Evolutionary conservation across 2,797 vertebrate species (phyloP), one percentile per base, ranked within the genome.

Genomic region (Ctenochaetus hawaiiensis): DNA sequence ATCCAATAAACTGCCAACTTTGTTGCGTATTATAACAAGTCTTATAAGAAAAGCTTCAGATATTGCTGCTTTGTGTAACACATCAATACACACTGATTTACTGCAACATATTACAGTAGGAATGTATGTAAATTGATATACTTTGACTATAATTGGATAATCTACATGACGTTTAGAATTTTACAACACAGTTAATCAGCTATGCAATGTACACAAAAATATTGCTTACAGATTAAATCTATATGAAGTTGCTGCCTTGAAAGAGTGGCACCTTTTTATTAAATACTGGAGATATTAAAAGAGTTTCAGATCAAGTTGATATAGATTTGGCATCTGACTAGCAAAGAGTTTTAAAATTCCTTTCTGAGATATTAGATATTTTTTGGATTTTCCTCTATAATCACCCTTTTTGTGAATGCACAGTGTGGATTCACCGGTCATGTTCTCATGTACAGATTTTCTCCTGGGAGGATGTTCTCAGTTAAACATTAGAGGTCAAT

Each of bases 401-500:
- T 20, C 6, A 43, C 8, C 22, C 10, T 49, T 17, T 2, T 47
- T 62, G 8, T 22, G 8, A 70, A 58, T 12, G 17, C 14, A 11
- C 0, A 8, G 2, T 23, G 10, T 26, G 10, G 26, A 48, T 45
- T 48, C 51, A 17, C 5, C 11, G 20, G 8, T 23, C 39, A 52
- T 59, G 16, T 53, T 54, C n/a, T 8, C 10, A 34, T 23, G 45
- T 23, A 23, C 26, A 77, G 11, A 47, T 45, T 65, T 68, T 60
- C 73, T 45, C 30, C 70, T 30, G 54, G 37, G 20, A n/a, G 23
- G 16, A 71, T 5, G 47, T 58, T 14, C 14, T 16, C n/a, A 2
- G 20, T 71, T 77, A 57, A 79, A 65, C 45, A 48, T 23, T 80
- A 17, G 18, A 44, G 69, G 44, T 71, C 63, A 60, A 43, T 68